Evolutionary conservation across 1,140 invertebrate species (phyloP).

Genomic region (Delia radicum): DNA sequence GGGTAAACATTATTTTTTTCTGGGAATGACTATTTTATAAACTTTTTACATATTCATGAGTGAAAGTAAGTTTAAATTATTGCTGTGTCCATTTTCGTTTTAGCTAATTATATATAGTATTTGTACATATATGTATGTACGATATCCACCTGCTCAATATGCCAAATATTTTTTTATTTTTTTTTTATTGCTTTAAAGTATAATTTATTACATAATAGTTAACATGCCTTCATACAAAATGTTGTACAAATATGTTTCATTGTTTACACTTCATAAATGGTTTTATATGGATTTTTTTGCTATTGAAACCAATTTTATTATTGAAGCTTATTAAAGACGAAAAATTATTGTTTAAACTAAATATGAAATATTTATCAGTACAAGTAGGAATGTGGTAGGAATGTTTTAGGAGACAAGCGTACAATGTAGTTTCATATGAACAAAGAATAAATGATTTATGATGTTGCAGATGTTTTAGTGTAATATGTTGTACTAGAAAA

Average conservation of each 20-base stretch:
- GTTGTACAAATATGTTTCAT: constrained; percentile 16
- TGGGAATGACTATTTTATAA: too few species aligned
- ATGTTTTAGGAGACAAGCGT: not conserved
- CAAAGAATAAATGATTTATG: constrained; percentile 9
- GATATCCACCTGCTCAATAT: not conserved
- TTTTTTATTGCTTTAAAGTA: not conserved
- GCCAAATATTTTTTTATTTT: not conserved
- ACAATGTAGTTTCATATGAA: not conserved
- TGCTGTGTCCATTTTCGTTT: too few species aligned
- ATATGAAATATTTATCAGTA: too few species aligned
- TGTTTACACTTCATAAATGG: constrained; percentile 16
- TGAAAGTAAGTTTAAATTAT: too few species aligned
- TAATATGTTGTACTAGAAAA: constrained; percentile 10
- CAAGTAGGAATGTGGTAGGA: not conserved
- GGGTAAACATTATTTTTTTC: too few species aligned
- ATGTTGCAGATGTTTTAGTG: constrained; percentile 16
- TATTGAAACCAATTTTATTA: not conserved
- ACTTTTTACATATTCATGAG: too few species aligned
- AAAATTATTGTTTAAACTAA: not conserved
- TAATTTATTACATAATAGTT: constrained; percentile 15
- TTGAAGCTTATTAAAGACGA: not conserved
- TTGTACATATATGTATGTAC: not conserved
- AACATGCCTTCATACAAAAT: constrained; percentile 9
- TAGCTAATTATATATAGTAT: too few species aligned
- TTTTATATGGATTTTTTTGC: too few species aligned